Conservation (phyloP, 2,113 vertebrate genomes). For the Hepsetus odoe region DNA sequence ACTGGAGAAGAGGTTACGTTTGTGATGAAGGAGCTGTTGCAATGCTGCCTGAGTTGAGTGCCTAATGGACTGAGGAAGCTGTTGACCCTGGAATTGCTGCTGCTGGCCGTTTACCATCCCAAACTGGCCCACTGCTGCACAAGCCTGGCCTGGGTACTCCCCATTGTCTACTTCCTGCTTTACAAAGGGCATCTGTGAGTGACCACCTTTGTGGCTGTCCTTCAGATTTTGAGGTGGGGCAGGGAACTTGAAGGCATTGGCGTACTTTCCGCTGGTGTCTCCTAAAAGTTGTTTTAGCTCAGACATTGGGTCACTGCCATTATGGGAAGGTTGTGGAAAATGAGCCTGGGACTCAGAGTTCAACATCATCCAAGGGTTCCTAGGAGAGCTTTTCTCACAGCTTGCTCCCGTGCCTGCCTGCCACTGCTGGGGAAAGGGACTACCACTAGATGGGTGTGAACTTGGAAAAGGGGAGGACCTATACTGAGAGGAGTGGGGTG, state of each 20-base stretch:
- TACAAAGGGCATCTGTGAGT: constrained; percentile 60
- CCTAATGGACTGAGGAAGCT: constrained; percentile 76
- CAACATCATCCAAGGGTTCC: constrained; percentile 68
- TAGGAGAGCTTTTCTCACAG: constrained; percentile 63
- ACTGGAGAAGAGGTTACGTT: constrained; percentile 89
- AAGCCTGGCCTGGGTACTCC: constrained; percentile 65
- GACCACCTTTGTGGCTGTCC: constrained; percentile 62
- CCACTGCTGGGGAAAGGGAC: constrained; percentile 66
- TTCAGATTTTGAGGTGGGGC: constrained; percentile 65
- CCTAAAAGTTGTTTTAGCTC: constrained; percentile 92
- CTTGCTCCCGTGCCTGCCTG: constrained; percentile 62
- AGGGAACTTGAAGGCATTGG: constrained; percentile 84
- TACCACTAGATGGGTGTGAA: constrained; percentile 62
- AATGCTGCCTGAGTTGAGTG: constrained; percentile 91
- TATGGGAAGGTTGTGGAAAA: constrained; percentile 63
- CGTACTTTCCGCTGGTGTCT: constrained; percentile 81
- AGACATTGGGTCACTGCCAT: constrained; percentile 85
- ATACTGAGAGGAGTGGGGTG: constrained; percentile 62
- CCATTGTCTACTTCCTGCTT: constrained; percentile 75
- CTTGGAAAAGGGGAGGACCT: constrained; percentile 67
- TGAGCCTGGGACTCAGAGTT: constrained; percentile 72
- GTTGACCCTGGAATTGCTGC: constrained; percentile 63
- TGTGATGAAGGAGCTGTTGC: constrained; percentile 95
- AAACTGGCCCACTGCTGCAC: constrained; percentile 67
- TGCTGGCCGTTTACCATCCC: constrained; percentile 74